Base-by-base conservation (phyloP, 1,140 invertebrate genomes). In the Aphelinus atriplicis region DNA sequence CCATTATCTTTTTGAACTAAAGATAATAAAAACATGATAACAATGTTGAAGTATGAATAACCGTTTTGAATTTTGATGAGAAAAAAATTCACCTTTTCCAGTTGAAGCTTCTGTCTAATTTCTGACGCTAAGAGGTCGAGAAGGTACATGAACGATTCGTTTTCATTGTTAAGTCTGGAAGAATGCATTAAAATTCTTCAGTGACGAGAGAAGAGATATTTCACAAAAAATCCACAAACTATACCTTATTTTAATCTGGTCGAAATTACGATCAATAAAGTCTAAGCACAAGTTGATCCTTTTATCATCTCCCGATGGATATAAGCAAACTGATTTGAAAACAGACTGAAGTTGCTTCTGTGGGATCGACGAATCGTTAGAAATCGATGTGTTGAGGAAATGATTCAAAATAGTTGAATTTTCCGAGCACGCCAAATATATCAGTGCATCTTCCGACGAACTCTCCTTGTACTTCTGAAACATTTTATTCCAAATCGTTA, bases 341-440 rank as follows among this genome's bases (percentile, higher is more conserved):
- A 68, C 69, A 1, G 61, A 64, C 26, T 64, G 50, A 58, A 64
- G 60, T 60, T 69, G 77, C 3, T 73, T 73, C 9, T 63, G 42
- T 9, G 61, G 67, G 9, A 73, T 76, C 45, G 61, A 53, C 1
- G 61, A 71, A 26, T 67, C 7, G 7, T 61, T 65, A 0, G 10
- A 47, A 4, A 63, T 66, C 3, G 70, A 63, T 53, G 53, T 43
- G 47, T 70, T 76, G 3, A 81, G 64, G n/a, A 77, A 82, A 48
- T 77, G 53, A 7, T 72, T 47, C 1, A 82, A 65, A 7, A 81
- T 78, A 3, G 70, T 71, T 56, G 67, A 58, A 78, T 83, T 69
- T 73, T 77, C 73, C 0, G 80, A 75, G 4, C 76, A 80, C n/a
- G 68, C 53, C 42, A 82, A 66, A 67, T 77, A 77, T 48, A 62